A percentile compares a stretch with the other conserved stretches of the same genome.
phyloP scores from a whole-genome alignment of 2,888 invertebrate genomes.

The Labia minor region DNA sequence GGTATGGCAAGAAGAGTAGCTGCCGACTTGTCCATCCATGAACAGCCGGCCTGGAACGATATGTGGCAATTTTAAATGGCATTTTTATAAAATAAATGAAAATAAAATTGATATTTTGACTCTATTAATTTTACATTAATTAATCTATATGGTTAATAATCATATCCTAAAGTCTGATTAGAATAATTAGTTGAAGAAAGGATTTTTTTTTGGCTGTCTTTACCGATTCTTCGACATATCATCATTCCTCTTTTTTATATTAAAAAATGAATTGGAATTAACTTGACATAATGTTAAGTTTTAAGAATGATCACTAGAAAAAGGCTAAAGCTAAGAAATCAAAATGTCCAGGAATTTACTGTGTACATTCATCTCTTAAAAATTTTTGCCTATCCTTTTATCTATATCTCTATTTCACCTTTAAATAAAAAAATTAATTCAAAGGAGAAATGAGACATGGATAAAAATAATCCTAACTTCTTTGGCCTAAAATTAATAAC shows the following conservation, averaged over 20 bases:
- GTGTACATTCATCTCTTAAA: neutral
- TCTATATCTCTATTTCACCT: neutral
- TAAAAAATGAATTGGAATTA: neutral
- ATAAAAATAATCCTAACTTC: neutral
- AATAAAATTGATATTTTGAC: neutral
- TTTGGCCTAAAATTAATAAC: neutral
- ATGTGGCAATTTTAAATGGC: neutral
- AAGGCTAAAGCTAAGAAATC: neutral
- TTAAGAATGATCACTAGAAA: no score
- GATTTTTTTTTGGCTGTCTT: neutral
- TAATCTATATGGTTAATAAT: neutral
- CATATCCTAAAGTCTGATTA: constrained; percentile 8
- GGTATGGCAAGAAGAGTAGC: neutral
- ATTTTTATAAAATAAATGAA: neutral
- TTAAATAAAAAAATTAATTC: neutral
- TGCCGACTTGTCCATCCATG: neutral
- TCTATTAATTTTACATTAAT: constrained; percentile 8
- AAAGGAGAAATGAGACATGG: neutral
- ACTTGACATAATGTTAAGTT: no score
- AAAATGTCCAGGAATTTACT: neutral
- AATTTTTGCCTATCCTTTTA: neutral
- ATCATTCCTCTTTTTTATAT: neutral
- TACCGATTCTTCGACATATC: constrained; percentile 1
- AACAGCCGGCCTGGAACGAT: neutral
- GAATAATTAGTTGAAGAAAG: constrained; percentile 6